Base-by-base conservation (phyloP, 2,888 invertebrate species). In the Papilio gigon region DNA sequence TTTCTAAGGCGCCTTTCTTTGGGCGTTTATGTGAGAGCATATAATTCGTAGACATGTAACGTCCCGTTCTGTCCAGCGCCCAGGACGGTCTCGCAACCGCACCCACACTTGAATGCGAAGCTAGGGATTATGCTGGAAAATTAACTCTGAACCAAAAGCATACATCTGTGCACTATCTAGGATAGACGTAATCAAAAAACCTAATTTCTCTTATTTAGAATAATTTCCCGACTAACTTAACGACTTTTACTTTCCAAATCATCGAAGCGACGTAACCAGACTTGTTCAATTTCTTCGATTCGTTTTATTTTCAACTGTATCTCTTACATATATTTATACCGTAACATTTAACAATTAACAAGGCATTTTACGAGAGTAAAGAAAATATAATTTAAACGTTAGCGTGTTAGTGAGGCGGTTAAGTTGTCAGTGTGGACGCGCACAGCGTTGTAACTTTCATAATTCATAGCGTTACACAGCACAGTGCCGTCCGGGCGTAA, bases 371-470 rank as follows among this genome's bases (percentile, higher is more conserved):
- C 27, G 47, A 47, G 22, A 14, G 40, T 47, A 4, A 12, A 47
- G 12, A 47, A 50, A n/a, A 27, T 9, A 14, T 25, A 14, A 50
- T 50, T 50, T 6, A 50, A 30, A 56, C 53, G 17, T 56, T 56
- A 56, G 53, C 53, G 30, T 56, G 30, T 17, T 30, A 25, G 27
- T 30, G 53, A 14, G 20, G 50, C 50, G 5, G 53, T 53, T 53
- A 53, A 27, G 53, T 27, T 53, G 53, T 27, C n/a, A 27, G n/a
- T 8, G 27, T 30, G 9, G 9, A 9, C 50, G 2, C 25, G 25
- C 25, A 27, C n/a, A 2, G 53, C 30, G 30, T 56, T 30, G 9
- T 56, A n/a, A 56, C 53, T 56, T 56, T 56, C 53, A 30, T 56
- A 30, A 56, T 30, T 56, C 14, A 17, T 27, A 30, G 8, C 9